Conservation (phyloP, 2,888 invertebrate genomes). For the Dryobotodes eremita region DNA sequence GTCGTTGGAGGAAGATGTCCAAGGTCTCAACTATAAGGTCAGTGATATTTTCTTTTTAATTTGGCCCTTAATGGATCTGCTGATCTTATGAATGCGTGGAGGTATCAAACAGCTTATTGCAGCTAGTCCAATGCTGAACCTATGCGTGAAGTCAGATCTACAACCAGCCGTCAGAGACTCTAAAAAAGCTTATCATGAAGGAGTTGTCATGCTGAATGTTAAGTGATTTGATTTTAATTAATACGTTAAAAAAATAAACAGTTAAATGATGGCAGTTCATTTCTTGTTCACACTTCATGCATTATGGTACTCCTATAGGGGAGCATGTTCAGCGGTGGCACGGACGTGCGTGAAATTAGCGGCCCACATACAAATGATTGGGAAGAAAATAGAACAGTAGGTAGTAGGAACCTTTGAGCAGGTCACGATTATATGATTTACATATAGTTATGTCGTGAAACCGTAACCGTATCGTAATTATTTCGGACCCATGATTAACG, state of each 20-base stretch:
- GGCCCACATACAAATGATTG: not conserved
- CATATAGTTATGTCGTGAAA: not conserved
- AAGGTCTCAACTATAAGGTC: conserved; percentile 98
- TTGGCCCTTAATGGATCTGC: not conserved
- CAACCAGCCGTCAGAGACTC: too few relatives aligned
- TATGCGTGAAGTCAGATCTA: not conserved
- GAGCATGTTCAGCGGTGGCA: not conserved
- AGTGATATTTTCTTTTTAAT: conserved; percentile 66
- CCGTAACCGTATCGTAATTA: conserved; percentile 1
- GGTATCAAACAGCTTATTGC: not conserved
- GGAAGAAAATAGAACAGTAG: not conserved
- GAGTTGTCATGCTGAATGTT: not conserved
- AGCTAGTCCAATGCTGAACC: not conserved
- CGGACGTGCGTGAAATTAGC: not conserved
- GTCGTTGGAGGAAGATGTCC: conserved; percentile 97
- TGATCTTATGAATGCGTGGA: not conserved
- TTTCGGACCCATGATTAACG: not conserved
- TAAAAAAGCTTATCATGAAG: not conserved
- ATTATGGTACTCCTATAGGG: too few relatives aligned
- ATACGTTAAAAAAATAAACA: not conserved
- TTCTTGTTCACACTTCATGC: not conserved
- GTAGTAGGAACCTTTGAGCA: not conserved
- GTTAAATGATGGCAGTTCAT: too few relatives aligned
- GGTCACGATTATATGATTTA: not conserved
- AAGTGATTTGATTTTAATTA: not conserved